phyloP scores from a whole-genome alignment of 2,888 invertebrate species.

The Acrobasis consociella region DNA sequence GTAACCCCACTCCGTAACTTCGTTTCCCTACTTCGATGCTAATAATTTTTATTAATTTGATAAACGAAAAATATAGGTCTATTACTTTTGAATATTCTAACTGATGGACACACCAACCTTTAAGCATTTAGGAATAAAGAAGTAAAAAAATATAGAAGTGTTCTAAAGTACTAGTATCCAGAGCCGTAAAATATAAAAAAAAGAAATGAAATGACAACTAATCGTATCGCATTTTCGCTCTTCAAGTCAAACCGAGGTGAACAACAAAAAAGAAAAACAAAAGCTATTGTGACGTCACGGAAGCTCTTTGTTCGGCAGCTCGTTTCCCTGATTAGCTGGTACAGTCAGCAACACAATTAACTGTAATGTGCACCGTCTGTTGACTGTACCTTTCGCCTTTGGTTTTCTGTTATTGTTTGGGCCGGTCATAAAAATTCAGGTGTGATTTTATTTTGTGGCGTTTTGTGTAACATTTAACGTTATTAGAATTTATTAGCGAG shows the following conservation, averaged over 20 bases:
- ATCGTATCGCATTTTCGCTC: background rate
- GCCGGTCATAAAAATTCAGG: constrained; percentile 5
- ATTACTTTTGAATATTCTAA: too few relatives aligned
- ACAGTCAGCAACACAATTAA: constrained; percentile 34
- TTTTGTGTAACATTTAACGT: background rate
- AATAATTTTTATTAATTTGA: too few relatives aligned
- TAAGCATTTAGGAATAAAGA: too few relatives aligned
- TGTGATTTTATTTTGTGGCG: constrained; percentile 10
- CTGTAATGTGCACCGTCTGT: constrained; percentile 29
- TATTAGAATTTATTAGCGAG: background rate
- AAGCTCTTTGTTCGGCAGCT: constrained; percentile 31
- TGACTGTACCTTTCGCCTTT: constrained; percentile 21
- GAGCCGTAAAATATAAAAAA: too few relatives aligned
- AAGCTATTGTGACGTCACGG: constrained; percentile 17
- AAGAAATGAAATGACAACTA: too few relatives aligned
- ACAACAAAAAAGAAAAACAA: constrained; percentile 15
- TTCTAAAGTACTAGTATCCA: too few relatives aligned
- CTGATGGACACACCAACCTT: too few relatives aligned
- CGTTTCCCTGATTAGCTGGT: constrained; percentile 42
- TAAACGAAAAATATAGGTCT: too few relatives aligned
- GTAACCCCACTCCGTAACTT: too few relatives aligned
- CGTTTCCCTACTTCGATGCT: too few relatives aligned
- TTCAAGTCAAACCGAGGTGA: constrained; percentile 1
- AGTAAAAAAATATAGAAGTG: too few relatives aligned
- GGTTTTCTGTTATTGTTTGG: constrained; percentile 11